Base-by-base conservation (phyloP, 2,797 vertebrate species). In the Staurois parvus region DNA sequence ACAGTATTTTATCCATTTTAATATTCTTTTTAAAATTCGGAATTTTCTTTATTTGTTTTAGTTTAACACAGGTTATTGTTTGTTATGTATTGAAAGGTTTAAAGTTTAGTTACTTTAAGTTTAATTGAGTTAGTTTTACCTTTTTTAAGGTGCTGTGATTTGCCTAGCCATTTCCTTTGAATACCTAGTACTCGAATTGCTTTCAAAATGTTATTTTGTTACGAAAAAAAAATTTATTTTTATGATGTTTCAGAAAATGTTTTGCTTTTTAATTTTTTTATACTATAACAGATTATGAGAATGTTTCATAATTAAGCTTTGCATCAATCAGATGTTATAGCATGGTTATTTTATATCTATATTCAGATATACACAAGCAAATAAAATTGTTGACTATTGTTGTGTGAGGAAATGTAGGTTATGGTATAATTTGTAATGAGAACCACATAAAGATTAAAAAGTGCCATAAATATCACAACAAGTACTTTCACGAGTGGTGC, bases 221-320 rank as follows among this genome's bases (percentile, higher is more conserved):
- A 52, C 17, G 3, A 5, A 19, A 19, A 52, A 52, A n/a, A n/a
- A n/a, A n/a, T n/a, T n/a, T 52, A 91, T 91, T 87, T 62, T 28
- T 67, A 66, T 66, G 17, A 19, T 28, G 17, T 48, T 79, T 52
- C 52, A 34, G 85, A 88, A 89, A 89, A 89, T 87, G 9, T 69
- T 21, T 28, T 32, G 56, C 24, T 76, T 76, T 5, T 76, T 72
- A 37, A 37, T 76, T 40, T 42, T 37, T 52, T 76, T 69, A n/a
- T 59, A 3, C 0, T 72, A 13, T 45, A 15, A 4, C 19, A 19
- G 45, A 15, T 64, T 64, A 19, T 48, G 30, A 32, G 13, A 45
- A 64, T 84, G 19, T 72, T 56, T 34, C 4, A 7, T 32, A 52
- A 80, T 70, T 52, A 80, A 0, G n/a, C 26, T 28, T 28, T n/a